A percentile compares a stretch with the other conserved stretches of the same genome.
Evolutionary conservation across 2,888 invertebrate species (phyloP).

Genomic region (Cantharis lateralis): DNA sequence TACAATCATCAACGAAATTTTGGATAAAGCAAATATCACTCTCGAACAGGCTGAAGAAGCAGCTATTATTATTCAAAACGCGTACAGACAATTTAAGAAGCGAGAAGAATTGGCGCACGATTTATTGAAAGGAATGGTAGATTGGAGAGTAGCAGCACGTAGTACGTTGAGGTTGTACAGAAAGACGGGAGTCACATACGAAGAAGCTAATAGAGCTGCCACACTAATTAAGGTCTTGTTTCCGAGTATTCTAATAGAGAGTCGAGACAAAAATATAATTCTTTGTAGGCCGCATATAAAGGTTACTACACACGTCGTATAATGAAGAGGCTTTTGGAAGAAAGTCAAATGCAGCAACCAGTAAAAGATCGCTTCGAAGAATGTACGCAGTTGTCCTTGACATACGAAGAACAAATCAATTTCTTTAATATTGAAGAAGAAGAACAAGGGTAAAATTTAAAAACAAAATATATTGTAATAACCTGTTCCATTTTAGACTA

Average conservation of each 20-base stretch:
- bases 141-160: constrained; percentile 54
- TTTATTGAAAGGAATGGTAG: constrained; percentile 49
- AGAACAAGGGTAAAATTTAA: neutral
- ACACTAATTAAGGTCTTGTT: constrained; percentile 49
- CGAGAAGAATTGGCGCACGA: constrained; percentile 42
- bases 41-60: constrained; percentile 32
- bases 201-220: constrained; percentile 53
- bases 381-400: neutral
- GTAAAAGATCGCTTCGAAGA: neutral
- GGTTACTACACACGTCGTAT: constrained; percentile 52
- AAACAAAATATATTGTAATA: neutral
- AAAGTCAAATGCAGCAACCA: constrained; percentile 10
- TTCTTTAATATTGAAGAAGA: neutral
- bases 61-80: constrained; percentile 43
- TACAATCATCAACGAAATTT: constrained; percentile 40
- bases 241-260: neutral
- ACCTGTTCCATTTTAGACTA: neutral
- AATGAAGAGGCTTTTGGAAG: constrained; percentile 40
- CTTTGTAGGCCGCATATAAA: constrained; percentile 50
- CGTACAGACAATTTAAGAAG: constrained; percentile 44
- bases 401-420: neutral
- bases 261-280: neutral
- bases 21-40: constrained; percentile 40
- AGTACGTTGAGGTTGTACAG: constrained; percentile 51
- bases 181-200: constrained; percentile 49